Conservation (phyloP, 2,113 vertebrate species). For the Papio anubis region DNA sequence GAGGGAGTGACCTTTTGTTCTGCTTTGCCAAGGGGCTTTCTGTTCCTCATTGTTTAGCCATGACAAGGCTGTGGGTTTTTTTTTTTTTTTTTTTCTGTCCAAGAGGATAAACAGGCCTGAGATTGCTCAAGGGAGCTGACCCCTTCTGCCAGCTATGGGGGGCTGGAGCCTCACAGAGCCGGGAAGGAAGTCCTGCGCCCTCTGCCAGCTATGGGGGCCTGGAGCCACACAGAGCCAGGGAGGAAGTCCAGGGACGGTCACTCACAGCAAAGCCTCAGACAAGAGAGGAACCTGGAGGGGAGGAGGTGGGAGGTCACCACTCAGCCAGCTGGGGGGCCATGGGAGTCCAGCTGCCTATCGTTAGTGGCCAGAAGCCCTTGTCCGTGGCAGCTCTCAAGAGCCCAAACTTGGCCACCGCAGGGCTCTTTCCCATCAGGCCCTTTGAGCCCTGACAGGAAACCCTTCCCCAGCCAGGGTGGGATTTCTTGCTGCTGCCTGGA, state of each 20-base stretch:
- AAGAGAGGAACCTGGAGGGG: not conserved
- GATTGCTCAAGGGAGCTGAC: not conserved
- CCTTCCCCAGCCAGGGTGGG: not conserved
- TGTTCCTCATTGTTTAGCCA: conserved; percentile 73
- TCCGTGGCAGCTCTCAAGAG: not conserved
- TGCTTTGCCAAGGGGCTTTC: conserved; percentile 60
- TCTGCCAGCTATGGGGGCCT: not conserved
- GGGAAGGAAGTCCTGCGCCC: not conserved
- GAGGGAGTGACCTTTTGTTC: conserved; percentile 61
- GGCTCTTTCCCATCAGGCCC: conserved; percentile 54
- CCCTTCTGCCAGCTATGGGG: not conserved
- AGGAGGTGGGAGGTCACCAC: not conserved
- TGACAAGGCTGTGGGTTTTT: conserved; percentile 14
- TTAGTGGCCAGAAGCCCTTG: not conserved
- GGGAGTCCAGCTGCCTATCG: not conserved
- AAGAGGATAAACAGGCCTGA: conserved; percentile 54
- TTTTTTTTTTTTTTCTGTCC: not conserved
- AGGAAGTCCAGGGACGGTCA: not conserved
- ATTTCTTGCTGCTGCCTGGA: not conserved
- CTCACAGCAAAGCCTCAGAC: not conserved
- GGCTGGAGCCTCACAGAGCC: not conserved
- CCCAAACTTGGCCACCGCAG: not conserved
- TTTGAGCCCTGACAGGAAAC: conserved; percentile 46
- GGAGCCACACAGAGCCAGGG: not conserved
- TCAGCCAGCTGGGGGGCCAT: not conserved